Conservation (phyloP, 2,113 vertebrate species). For the Atherinomorus stipes region DNA sequence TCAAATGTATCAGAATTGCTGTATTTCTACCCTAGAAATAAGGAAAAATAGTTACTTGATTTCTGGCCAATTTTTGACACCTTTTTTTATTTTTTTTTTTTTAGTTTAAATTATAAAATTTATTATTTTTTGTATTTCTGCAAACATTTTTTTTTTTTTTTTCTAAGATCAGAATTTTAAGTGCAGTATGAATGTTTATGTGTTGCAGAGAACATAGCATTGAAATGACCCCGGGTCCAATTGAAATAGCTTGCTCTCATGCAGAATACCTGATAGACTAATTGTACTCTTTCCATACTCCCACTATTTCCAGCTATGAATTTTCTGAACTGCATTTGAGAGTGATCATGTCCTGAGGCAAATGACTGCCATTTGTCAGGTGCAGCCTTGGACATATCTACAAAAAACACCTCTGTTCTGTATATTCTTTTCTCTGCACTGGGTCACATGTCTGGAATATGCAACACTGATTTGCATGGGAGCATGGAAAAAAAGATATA, state of each 20-base stretch:
- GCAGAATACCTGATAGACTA: conserved; percentile 34
- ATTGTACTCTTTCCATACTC: conserved; percentile 31
- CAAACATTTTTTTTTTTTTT: too few species aligned
- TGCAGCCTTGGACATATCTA: conserved; percentile 14
- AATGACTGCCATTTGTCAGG: conserved; percentile 49
- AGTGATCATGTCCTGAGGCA: conserved; percentile 46
- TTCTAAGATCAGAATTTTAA: too few species aligned
- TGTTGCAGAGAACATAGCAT: conserved; percentile 1
- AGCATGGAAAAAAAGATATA: background rate
- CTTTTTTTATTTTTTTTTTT: too few species aligned
- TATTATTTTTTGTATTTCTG: too few species aligned
- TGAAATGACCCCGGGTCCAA: conserved; percentile 17
- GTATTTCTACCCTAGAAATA: too few species aligned
- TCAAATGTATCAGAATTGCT: too few species aligned
- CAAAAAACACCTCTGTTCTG: conserved; percentile 36
- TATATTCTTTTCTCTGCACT: background rate
- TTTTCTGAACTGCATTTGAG: conserved; percentile 33
- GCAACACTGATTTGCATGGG: background rate
- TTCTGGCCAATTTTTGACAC: too few species aligned
- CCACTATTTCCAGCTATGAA: conserved; percentile 11
- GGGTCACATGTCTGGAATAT: conserved; percentile 7
- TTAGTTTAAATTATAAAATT: too few species aligned
- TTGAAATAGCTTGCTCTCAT: conserved; percentile 22
- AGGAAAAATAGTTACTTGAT: too few species aligned
- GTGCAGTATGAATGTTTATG: too few species aligned